phyloP scores from a whole-genome alignment of 2,888 invertebrate species.

The Oligia latruncula region DNA sequence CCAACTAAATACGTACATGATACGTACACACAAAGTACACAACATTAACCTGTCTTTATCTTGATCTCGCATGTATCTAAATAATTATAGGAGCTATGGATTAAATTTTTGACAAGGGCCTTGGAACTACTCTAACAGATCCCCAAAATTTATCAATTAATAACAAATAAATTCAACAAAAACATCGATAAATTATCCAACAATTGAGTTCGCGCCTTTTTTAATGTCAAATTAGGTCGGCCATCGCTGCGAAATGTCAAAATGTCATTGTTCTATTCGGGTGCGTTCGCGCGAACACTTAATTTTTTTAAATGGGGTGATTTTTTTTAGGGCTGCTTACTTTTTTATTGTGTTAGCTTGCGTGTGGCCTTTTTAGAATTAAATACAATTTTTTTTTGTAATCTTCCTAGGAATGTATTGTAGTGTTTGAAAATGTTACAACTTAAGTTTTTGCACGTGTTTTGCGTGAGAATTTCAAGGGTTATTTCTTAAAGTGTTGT shows the following conservation, averaged over 20 bases:
- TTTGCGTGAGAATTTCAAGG: constrained; percentile 61
- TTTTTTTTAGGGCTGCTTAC: constrained; percentile 66
- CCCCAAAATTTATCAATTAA: constrained; percentile 79
- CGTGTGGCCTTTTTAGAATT: constrained; percentile 65
- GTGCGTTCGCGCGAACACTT: constrained; percentile 83
- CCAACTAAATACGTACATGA: no score
- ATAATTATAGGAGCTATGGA: neutral
- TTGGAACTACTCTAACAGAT: constrained; percentile 20
- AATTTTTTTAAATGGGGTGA: constrained; percentile 82
- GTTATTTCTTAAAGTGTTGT: constrained; percentile 25
- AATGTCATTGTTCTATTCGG: constrained; percentile 75
- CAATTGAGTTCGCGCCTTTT: constrained; percentile 88
- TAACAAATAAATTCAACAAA: constrained; percentile 80
- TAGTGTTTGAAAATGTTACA: constrained; percentile 51
- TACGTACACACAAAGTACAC: no score
- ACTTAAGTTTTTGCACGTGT: constrained; percentile 68
- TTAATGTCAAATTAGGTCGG: constrained; percentile 88
- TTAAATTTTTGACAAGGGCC: neutral
- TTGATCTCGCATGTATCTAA: neutral
- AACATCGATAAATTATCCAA: constrained; percentile 88
- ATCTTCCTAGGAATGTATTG: constrained; percentile 64
- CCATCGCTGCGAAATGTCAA: constrained; percentile 84
- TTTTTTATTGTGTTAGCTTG: constrained; percentile 57
- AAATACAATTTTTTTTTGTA: constrained; percentile 52
- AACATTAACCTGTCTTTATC: no score